A percentile compares a stretch with the other conserved stretches of the same genome.
phyloP scores from a whole-genome alignment of 2,113 vertebrate species.

The zebrafish (Danio rerio) region DNA sequence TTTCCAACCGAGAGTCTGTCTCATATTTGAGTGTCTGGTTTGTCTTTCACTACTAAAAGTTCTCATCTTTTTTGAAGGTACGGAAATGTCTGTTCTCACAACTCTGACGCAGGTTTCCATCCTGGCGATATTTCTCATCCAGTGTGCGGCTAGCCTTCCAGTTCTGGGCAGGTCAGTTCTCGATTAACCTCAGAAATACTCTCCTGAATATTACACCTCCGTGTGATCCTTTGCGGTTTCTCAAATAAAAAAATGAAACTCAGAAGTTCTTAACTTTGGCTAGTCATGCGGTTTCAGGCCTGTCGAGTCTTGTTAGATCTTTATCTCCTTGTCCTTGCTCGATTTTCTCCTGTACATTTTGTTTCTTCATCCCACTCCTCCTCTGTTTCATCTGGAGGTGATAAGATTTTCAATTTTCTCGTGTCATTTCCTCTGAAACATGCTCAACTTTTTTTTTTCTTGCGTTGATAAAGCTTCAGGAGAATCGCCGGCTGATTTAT shows the following conservation, averaged over 20 bases:
- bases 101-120: constrained; percentile 65
- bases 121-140: constrained; percentile 64
- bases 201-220: not conserved
- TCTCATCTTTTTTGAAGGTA: constrained; percentile 57
- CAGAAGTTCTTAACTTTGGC: not conserved
- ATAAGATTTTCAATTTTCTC: not conserved
- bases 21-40: not conserved
- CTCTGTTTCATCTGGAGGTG: not conserved
- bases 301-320: not conserved
- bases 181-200: not conserved
- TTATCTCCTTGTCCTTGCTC: not conserved
- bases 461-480: not conserved
- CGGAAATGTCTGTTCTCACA: constrained; percentile 62
- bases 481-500: not conserved
- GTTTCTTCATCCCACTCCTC: not conserved
- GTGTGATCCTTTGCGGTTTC: not conserved
- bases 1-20: not conserved
- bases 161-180: constrained; percentile 64
- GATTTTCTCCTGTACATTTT: not conserved
- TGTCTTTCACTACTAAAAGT: not conserved
- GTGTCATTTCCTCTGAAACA: no score
- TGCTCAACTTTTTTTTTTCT: not conserved
- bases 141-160: constrained; percentile 66
- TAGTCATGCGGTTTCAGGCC: not conserved
- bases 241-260: not conserved